Conservation (phyloP, 2,797 vertebrate species). For the Epinephelus malabaricus region DNA sequence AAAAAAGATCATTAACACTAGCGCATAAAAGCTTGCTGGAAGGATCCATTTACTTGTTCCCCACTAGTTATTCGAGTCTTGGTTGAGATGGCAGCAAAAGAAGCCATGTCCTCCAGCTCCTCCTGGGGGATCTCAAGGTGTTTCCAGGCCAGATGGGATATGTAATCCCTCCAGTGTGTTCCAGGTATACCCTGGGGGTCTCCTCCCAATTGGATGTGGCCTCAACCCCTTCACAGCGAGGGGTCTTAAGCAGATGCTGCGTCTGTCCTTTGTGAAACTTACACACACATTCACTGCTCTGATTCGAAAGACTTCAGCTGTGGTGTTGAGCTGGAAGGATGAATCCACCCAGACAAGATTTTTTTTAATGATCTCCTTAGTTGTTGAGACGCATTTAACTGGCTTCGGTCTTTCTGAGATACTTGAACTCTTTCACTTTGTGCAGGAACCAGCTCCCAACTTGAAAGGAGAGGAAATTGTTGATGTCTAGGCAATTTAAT, state of each 20-base stretch:
- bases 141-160: conserved; percentile 26
- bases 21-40: background rate
- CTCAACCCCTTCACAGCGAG: conserved; percentile 14
- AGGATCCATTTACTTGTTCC: background rate
- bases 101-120: conserved; percentile 10
- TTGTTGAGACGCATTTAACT: background rate
- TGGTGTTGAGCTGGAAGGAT: background rate
- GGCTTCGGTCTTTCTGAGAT: conserved; percentile 1
- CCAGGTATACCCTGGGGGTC: background rate
- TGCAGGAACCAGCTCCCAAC: background rate
- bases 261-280: background rate
- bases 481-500: background rate
- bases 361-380: background rate
- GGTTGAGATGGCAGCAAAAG: background rate
- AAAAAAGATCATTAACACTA: background rate
- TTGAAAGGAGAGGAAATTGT: background rate
- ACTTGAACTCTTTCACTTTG: background rate
- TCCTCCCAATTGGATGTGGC: conserved; percentile 1
- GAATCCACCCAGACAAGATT: background rate
- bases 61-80: background rate
- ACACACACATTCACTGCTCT: background rate
- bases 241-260: background rate
- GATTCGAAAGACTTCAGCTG: background rate
- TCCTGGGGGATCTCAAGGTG: conserved; percentile 4
- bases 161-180: conserved; percentile 36